Evolutionary conservation across 2,888 invertebrate genomes (phyloP), one percentile per base, ranked within the genome.

Genomic region (Anorthoa munda): DNA sequence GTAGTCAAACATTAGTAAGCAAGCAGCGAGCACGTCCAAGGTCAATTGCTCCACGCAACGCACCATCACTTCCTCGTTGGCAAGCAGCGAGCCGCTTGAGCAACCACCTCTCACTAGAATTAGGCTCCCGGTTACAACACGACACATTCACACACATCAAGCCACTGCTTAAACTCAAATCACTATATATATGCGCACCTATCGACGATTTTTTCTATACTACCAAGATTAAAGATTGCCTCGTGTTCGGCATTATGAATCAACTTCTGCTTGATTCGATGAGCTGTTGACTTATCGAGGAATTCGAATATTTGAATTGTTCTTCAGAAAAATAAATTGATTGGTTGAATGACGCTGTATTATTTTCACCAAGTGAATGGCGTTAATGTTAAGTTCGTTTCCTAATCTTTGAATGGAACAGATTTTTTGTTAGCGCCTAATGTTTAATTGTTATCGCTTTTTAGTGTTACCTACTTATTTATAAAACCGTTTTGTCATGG

Each of bases 51-150:
- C 92, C 93, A 94, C 92, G 90, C 88, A 87, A 79, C 86, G 87
- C 88, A 90, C 94, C 93, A 93, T 94, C 93, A 92, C 94, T 95
- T 95, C 95, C 95, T 95, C 79, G 93, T 95, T 93, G 93, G 93
- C 93, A 92, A 94, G 90, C 91, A 84, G 76, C 75, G 76, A 82
- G 83, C 86, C 93, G 84, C 93, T 94, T 95, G 90, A 86, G 93
- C 90, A 95, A 95, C 91, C 90, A 88, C 95, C 95, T 94, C 95
- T 95, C 94, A 94, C 95, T 92, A 90, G 93, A 94, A 93, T 94
- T 92, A 93, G 94, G 92, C 92, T 90, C 92, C 89, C 86, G 87
- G 86, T 94, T 94, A 90, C 94, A 89, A 92, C 92, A 92, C 88
- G 76, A 67, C 84, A 86, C 82, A 83, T 85, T 85, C 82, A 78